phyloP scores from a whole-genome alignment of 2,113 vertebrate genomes.

The Elaphurus davidianus region DNA sequence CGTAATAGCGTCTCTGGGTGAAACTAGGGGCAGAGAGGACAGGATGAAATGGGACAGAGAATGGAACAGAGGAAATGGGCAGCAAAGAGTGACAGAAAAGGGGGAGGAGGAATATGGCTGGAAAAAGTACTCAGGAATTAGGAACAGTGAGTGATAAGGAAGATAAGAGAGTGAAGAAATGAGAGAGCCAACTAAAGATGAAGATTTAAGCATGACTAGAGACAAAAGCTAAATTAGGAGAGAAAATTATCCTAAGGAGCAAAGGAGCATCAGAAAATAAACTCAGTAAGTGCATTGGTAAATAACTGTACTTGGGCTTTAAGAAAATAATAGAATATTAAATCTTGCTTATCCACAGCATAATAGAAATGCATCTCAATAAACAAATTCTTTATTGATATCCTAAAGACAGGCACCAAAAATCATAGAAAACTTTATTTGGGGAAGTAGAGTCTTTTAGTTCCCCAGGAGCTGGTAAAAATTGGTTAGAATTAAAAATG shows the following conservation, averaged over 20 bases:
- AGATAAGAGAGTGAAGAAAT: not conserved
- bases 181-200: not conserved
- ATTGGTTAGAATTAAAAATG: not conserved
- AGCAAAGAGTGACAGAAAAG: slow-evolving; percentile 12
- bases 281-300: not conserved
- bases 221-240: not conserved
- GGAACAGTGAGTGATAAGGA: not conserved
- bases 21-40: slow-evolving; percentile 73
- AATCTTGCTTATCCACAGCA: not conserved
- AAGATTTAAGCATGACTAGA: not conserved
- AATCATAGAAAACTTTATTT: not conserved
- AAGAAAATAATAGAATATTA: not conserved
- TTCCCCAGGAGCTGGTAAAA: not conserved
- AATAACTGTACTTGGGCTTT: not conserved
- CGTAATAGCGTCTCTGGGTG: slow-evolving; percentile 72
- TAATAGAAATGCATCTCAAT: not conserved
- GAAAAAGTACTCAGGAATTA: slow-evolving; percentile 1
- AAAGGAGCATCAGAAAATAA: not conserved
- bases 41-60: slow-evolving; percentile 56
- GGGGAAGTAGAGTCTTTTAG: not conserved
- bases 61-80: not conserved
- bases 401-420: not conserved
- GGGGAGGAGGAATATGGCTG: not conserved
- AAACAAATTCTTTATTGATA: not conserved
- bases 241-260: not conserved